Conservation (phyloP, 2,888 invertebrate genomes). For the Agriotes lineatus region DNA sequence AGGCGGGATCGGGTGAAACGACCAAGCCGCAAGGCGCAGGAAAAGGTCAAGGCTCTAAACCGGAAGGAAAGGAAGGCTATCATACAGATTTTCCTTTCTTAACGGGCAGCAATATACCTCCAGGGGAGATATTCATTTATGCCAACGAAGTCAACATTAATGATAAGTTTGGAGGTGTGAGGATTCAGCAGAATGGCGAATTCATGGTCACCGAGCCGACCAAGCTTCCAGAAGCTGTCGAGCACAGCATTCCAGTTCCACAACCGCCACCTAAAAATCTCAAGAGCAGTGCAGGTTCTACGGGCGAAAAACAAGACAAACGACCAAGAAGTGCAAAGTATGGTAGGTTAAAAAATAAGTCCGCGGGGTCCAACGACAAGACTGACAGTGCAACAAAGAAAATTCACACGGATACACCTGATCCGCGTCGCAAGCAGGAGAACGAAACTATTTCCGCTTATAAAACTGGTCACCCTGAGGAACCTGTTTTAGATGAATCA, state of each 20-base stretch:
- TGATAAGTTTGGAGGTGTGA: constrained; percentile 51
- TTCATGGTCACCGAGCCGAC: constrained; percentile 26
- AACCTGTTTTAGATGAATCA: too few relatives aligned
- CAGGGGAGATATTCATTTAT: constrained; percentile 43
- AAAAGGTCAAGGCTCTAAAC: constrained; percentile 63
- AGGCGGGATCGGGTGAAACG: background rate
- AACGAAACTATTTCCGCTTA: background rate
- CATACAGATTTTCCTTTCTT: constrained; percentile 24
- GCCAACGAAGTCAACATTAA: constrained; percentile 51
- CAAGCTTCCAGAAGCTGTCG: background rate
- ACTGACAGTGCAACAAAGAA: background rate
- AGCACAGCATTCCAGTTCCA: background rate
- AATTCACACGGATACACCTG: background rate
- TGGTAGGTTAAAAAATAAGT: constrained; percentile 19
- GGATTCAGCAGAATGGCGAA: constrained; percentile 58
- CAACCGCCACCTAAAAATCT: background rate
- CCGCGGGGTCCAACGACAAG: background rate
- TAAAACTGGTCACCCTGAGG: too few relatives aligned
- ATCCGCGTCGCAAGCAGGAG: background rate
- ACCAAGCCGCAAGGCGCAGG: constrained; percentile 53
- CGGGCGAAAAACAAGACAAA: constrained; percentile 45
- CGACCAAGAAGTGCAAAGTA: constrained; percentile 56
- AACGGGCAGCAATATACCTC: constrained; percentile 14
- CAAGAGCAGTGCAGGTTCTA: constrained; percentile 27
- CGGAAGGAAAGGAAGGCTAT: background rate